phyloP scores from a whole-genome alignment of 2,888 invertebrate genomes.

The Oscheius onirici region DNA sequence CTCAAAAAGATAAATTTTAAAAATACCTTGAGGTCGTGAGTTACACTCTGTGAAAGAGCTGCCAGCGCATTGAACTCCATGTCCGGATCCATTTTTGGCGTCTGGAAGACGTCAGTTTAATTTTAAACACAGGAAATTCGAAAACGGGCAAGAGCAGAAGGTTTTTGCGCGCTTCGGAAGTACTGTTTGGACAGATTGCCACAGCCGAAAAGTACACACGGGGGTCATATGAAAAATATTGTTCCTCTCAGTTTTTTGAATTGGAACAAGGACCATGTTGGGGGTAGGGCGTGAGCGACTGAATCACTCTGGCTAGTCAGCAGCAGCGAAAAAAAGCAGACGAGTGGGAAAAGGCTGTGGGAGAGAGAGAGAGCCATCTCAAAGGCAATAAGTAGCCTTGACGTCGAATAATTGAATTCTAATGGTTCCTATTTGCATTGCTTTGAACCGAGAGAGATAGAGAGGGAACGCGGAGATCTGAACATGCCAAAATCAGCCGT shows the following conservation, averaged over 20 bases:
- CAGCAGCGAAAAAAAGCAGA: background rate
- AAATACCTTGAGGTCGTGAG: constrained; percentile 89
- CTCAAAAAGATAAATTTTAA: background rate
- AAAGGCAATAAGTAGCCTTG: too few species aligned
- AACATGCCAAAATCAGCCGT: background rate
- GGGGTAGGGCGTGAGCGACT: background rate
- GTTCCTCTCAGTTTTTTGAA: background rate
- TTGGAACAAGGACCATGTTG: background rate
- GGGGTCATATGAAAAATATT: background rate
- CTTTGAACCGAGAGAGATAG: background rate
- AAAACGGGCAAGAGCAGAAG: background rate
- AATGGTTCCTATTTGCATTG: background rate
- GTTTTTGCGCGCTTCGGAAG: constrained; percentile 2
- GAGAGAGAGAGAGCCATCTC: too few species aligned
- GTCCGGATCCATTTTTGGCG: constrained; percentile 53
- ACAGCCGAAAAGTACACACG: constrained; percentile 2
- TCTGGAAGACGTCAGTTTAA: background rate
- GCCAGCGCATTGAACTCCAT: constrained; percentile 79
- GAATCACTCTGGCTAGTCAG: background rate
- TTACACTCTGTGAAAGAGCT: constrained; percentile 91
- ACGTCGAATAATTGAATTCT: too few species aligned
- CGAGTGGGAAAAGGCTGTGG: too few species aligned
- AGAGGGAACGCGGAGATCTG: background rate
- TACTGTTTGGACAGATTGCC: constrained; percentile 19
- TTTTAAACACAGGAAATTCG: background rate